phyloP scores from a whole-genome alignment of 2,797 vertebrate species.

The Microhierax caerulescens region DNA sequence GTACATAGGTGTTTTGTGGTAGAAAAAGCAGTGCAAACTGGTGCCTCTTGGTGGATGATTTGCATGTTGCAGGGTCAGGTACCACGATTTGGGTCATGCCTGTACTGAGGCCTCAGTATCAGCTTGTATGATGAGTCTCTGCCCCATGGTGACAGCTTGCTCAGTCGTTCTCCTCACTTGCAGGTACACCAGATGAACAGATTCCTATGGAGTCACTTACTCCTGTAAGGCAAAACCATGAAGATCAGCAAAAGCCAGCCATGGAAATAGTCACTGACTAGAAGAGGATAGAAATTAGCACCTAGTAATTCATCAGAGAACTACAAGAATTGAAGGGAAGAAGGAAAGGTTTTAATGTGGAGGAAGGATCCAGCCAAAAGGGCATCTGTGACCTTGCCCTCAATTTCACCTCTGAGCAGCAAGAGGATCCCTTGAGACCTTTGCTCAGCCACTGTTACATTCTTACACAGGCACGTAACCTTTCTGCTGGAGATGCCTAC shows the following conservation, averaged over 20 bases:
- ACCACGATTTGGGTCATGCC: accelerated
- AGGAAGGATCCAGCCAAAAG: background rate
- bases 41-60: background rate
- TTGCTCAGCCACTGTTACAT: background rate
- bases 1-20: background rate
- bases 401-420: background rate
- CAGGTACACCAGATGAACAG: background rate
- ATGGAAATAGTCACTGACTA: background rate
- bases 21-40: accelerated
- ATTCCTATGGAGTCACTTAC: background rate
- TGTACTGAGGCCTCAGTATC: background rate
- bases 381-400: background rate
- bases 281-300: background rate
- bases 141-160: background rate
- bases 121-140: background rate
- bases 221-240: background rate
- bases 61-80: background rate
- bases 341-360: background rate
- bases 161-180: background rate
- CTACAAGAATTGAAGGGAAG: background rate
- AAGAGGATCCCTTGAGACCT: background rate
- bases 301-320: background rate
- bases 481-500: background rate
- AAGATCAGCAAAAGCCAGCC: background rate
- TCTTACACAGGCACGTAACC: background rate